Base-by-base conservation (phyloP, 2,797 vertebrate genomes). In the Odontamblyopus lacepedii region DNA sequence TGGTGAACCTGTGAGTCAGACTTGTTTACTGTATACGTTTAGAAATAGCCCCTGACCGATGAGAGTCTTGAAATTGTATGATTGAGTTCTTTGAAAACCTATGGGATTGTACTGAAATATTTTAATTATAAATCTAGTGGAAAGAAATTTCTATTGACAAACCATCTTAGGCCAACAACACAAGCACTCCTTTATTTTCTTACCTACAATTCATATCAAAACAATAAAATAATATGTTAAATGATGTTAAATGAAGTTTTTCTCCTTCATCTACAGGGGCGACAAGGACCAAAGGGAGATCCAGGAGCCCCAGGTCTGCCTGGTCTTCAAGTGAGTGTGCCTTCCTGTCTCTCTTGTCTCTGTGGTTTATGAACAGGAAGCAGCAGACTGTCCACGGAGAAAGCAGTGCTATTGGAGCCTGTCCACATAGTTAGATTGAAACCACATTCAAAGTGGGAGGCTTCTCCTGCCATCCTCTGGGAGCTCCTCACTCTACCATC, bases 281-380 rank as follows among this genome's bases (percentile, higher is more conserved):
- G 96, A n/a, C 95, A 91, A 53, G 98, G 98, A 90, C 94, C 95
- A 89, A 99, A 99, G 92, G 98, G 98, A 83, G 98, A 99, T 85
- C 32, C 91, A 71, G 98, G 98, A 89, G 96, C 97, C 74, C 90
- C 94, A 18, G 98, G 98, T 61, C 83, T 95, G 77, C 73, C 95
- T 81, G 98, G 98, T 44, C 85, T 93, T 75, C 92, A 94, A 68
- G 98, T 99, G 93, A 95, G 97, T 92, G 9, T 66, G 72, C 76
- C 75, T 44, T 51, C 72, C 77, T 78, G 55, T 60, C 15, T 60
- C 27, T 60, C 30, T 86, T 69, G 79, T 80, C 86, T 55, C 82
- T 83, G 88, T 90, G 89, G 87, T 87, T 87, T 85, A 85, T 79
- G 78, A 87, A 85, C 75, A 86, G 87, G 88, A 92, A 90, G 81